Evolutionary conservation across 1,140 invertebrate genomes (phyloP), one percentile per base, ranked within the genome.

Genomic region (Vanessa tameamea): DNA sequence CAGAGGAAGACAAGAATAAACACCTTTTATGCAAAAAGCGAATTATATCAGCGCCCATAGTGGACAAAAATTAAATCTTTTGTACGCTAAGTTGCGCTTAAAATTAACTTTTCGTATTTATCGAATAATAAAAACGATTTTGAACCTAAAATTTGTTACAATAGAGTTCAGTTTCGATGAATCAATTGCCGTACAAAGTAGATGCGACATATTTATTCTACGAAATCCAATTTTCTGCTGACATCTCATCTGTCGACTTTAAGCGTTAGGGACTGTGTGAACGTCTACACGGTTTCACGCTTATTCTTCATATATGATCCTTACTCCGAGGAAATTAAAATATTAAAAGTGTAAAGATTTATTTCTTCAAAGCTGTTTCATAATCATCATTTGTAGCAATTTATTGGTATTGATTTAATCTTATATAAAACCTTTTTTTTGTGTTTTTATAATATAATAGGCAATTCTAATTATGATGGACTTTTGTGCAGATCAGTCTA

Each of bases 141-240:
- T 76, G 20, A 15, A 78, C 78, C 50, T 78, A 85, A 82, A 71
- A 15, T 1, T 7, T 9, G 9, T 61, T 23, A 5, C 0, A 0
- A 50, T 63, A 81, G 72, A 69, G 81, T 78, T 16, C 68, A 72
- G 51, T 84, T 83, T 85, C 51, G 75, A 64, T 13, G 64, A 59
- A 64, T 50, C 3, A 4, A 37, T 63, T 79, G 31, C 80, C 85
- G 83, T 84, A 85, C 79, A 83, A 86, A 84, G 83, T 86, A 81
- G 83, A 88, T 83, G 81, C 82, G 87, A 91, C 88, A 91, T 92
- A 89, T 92, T 92, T 92, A 92, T 91, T 91, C 91, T 91, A 88
- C 87, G 81, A 91, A 91, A 92, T 91, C 91, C 91, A 91, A 92
- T 92, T 92, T 92, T 91, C 89, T 92, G 89, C 88, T 90, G 91